Base-by-base conservation (phyloP, 2,113 vertebrate genomes). In the Aptenodytes forsteri region DNA sequence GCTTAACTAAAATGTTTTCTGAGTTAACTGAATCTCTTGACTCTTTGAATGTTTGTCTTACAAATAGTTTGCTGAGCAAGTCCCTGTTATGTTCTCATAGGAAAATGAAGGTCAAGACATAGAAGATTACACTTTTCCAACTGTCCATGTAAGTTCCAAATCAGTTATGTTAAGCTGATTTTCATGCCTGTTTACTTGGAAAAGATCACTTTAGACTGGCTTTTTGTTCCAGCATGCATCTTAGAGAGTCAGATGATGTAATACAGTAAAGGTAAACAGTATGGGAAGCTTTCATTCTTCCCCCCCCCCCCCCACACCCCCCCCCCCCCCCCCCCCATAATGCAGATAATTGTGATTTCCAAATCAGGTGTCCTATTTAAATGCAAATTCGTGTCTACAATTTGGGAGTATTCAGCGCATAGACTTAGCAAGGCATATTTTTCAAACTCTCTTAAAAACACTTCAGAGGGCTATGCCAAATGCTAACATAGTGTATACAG, bases 51-150 rank as follows among this genome's bases (percentile, higher is more conserved):
- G 13, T 75, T 50, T 56, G 26, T 55, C 26, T 52, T 32, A 34
- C 4, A 27, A 23, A 26, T 25, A 64, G 10, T 69, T 95, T 75
- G 14, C 79, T 95, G 67, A 94, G 59, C 40, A 66, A 91, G 56
- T 56, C 46, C 9, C 8, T 79, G 77, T 82, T 89, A 92, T 96
- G 19, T 98, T 91, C 94, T 95, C 78, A 10, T 81, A 98, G 98
- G 98, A 98, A 97, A 98, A 97, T 89, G 98, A 98, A 97, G 97
- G 96, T 91, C 98, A 97, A 97, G 98, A 98, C 73, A 67, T 94
- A 95, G 98, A 98, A 98, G 98, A 98, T 92, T 97, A 97, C 44
- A 50, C 89, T 95, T 98, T 98, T 97, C 91, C 96, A 88, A 12
- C 97, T 93, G 94, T 91, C 90, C 98, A 95, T 80, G 98, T 98